A percentile compares a stretch with the other conserved stretches of the same genome.
Conservation (phyloP, 2,888 invertebrate genomes). For the Junonia oenone region DNA sequence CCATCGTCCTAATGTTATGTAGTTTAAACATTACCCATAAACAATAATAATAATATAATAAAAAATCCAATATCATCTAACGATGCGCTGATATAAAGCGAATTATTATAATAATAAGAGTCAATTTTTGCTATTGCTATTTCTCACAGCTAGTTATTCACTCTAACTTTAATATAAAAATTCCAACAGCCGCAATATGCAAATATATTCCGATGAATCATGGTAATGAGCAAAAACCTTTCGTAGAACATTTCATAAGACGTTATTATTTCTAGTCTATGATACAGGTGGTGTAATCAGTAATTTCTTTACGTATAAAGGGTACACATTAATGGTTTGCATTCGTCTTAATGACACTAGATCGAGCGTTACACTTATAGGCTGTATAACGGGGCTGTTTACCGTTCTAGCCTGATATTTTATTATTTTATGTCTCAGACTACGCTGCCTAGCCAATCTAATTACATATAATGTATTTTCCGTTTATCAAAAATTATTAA, state of each 20-base stretch:
- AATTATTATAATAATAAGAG: background rate
- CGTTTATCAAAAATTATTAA: too few species aligned
- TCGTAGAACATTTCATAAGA: slow-evolving; percentile 3
- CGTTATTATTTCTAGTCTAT: slow-evolving; percentile 15
- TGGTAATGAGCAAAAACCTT: slow-evolving; percentile 16
- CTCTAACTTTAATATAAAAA: background rate
- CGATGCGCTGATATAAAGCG: background rate
- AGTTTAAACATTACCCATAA: too few species aligned
- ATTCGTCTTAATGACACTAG: slow-evolving; percentile 38
- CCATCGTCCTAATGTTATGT: too few species aligned
- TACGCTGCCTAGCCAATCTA: slow-evolving; percentile 17
- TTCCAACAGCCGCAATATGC: background rate
- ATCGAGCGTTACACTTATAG: slow-evolving; percentile 43
- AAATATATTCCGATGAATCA: slow-evolving; percentile 1
- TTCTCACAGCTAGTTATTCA: background rate
- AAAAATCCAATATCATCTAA: too few species aligned
- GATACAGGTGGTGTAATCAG: slow-evolving; percentile 11
- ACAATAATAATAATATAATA: too few species aligned
- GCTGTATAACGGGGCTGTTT: slow-evolving; percentile 51
- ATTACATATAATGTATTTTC: too few species aligned
- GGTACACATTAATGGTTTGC: slow-evolving; percentile 28
- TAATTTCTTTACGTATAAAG: slow-evolving; percentile 22
- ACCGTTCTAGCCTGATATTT: slow-evolving; percentile 56
- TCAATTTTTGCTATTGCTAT: background rate
- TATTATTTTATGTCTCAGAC: slow-evolving; percentile 33